Conservation (phyloP, 1,140 invertebrate genomes). For the Papilio machaon region DNA sequence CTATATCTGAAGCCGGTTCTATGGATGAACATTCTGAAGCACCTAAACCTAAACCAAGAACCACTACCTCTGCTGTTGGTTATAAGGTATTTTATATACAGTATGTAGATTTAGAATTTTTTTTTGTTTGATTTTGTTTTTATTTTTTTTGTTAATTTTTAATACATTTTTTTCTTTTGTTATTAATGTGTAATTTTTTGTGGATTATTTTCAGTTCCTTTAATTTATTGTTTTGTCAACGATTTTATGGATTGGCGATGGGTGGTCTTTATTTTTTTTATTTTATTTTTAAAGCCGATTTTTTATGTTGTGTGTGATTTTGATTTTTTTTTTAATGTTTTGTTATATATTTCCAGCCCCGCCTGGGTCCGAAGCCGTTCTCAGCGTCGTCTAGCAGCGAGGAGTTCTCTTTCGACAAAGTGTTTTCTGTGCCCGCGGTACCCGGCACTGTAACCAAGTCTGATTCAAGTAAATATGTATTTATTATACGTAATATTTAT, state of each 20-base stretch:
- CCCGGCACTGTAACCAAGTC: conserved; percentile 80
- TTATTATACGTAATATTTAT: conserved; percentile 14
- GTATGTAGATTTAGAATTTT: conserved; percentile 43
- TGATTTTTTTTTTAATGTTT: conserved; percentile 32
- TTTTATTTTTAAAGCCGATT: not conserved
- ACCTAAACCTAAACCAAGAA: conserved; percentile 88
- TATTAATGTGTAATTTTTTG: not conserved
- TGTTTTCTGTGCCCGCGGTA: conserved; percentile 89
- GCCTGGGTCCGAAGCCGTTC: conserved; percentile 91
- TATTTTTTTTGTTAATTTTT: conserved; percentile 3
- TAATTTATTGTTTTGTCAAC: not conserved
- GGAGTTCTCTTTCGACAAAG: conserved; percentile 90
- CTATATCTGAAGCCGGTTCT: conserved; percentile 76
- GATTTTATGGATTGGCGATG: not conserved
- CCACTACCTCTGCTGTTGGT: conserved; percentile 84
- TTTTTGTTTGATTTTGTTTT: conserved; percentile 40
- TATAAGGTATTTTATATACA: conserved; percentile 85
- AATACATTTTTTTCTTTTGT: not conserved
- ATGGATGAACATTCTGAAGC: conserved; percentile 77
- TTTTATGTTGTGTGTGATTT: not conserved
- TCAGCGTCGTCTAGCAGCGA: conserved; percentile 87
- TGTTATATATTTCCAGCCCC: conserved; percentile 82
- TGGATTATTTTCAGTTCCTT: not conserved
- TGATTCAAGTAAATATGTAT: conserved; percentile 61
- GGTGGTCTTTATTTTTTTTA: not conserved